Percentiles rank a stretch among this genome's conserved stretches.
These are phyloP conservation scores for Drosophila funebris DNA, from an alignment of 1,140 invertebrate species.

Conservation along the genomic window DNA sequence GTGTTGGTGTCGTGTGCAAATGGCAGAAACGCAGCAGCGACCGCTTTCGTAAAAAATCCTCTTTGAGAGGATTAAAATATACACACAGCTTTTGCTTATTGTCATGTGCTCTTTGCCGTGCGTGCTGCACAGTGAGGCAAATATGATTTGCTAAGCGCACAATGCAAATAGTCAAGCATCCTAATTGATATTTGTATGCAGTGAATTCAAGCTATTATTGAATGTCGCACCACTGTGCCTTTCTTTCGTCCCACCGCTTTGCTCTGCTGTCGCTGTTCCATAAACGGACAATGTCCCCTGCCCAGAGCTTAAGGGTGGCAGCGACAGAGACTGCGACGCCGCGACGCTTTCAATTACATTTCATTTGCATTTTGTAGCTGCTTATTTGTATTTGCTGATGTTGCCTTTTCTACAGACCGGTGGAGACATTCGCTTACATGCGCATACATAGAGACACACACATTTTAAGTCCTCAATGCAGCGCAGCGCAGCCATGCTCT, in stretches of 20 bases:
- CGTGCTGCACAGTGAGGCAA: conserved; percentile 58
- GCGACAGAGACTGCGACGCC: conserved; percentile 30
- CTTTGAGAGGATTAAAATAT: conserved; percentile 83
- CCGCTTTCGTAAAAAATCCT: conserved; percentile 77
- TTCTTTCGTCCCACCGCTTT: no score
- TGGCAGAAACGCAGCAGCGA: conserved; percentile 45
- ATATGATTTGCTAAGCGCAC: neutral
- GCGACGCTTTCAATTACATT: conserved; percentile 78
- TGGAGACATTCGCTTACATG: neutral
- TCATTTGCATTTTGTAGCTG: conserved; percentile 76
- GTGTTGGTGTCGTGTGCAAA: conserved; percentile 79
- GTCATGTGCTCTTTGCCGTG: conserved; percentile 49
- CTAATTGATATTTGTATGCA: conserved; percentile 15
- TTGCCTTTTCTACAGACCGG: conserved; percentile 57
- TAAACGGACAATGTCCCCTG: conserved; percentile 80
- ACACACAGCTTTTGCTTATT: conserved; percentile 62
- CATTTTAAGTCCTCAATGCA: conserved; percentile 69
- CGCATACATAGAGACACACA: conserved; percentile 7
- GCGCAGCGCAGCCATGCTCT: conserved; percentile 42
- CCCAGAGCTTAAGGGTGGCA: conserved; percentile 75
- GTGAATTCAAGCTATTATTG: neutral
- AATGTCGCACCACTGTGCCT: conserved; percentile 38
- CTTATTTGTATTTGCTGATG: conserved; percentile 73
- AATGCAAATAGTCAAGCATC: conserved; percentile 18
- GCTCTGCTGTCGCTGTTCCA: conserved; percentile 44